A percentile compares a stretch with the other conserved stretches of the same genome.
These are phyloP conservation scores for Eupithecia tripunctaria DNA, from an alignment of 2,888 invertebrate genomes.

Conservation along the genomic window DNA sequence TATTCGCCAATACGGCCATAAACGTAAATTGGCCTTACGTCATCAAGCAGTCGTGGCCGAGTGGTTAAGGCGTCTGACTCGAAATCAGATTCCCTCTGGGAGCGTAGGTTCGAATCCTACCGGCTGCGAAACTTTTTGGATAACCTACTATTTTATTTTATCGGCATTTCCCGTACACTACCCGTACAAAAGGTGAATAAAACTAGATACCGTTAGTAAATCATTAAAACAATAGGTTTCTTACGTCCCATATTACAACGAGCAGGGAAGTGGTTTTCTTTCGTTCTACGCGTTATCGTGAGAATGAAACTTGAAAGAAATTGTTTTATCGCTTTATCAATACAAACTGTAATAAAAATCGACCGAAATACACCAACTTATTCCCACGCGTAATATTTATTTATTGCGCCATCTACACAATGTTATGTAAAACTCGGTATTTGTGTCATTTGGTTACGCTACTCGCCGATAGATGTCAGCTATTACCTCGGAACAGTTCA, in stretches of 20 bases:
- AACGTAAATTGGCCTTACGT: constrained; percentile 47
- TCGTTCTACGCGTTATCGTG: constrained; percentile 35
- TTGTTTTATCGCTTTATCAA: constrained; percentile 38
- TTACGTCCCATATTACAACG: constrained; percentile 18
- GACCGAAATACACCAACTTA: constrained; percentile 43
- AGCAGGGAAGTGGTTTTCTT: constrained; percentile 3
- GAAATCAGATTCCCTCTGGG: constrained; percentile 94
- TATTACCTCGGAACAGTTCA: constrained; percentile 18
- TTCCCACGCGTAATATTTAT: constrained; percentile 50
- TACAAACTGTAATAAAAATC: constrained; percentile 38
- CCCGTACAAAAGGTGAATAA: background rate
- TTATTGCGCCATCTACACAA: constrained; percentile 61
- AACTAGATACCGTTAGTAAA: background rate
- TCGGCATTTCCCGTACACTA: background rate
- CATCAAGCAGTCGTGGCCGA: constrained; percentile 87
- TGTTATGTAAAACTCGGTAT: constrained; percentile 47
- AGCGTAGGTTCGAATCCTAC: constrained; percentile 95
- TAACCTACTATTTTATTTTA: background rate
- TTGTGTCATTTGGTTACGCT: constrained; percentile 43
- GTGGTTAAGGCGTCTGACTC: constrained; percentile 90
- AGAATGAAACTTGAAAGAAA: constrained; percentile 44
- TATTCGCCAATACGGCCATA: background rate
- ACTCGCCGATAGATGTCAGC: constrained; percentile 55
- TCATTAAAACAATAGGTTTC: constrained; percentile 23
- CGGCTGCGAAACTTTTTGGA: constrained; percentile 85